A percentile compares a stretch with the other conserved stretches of the same genome.
Evolutionary conservation across 1,140 invertebrate species (phyloP).

Genomic region (Uloborus diversus): DNA sequence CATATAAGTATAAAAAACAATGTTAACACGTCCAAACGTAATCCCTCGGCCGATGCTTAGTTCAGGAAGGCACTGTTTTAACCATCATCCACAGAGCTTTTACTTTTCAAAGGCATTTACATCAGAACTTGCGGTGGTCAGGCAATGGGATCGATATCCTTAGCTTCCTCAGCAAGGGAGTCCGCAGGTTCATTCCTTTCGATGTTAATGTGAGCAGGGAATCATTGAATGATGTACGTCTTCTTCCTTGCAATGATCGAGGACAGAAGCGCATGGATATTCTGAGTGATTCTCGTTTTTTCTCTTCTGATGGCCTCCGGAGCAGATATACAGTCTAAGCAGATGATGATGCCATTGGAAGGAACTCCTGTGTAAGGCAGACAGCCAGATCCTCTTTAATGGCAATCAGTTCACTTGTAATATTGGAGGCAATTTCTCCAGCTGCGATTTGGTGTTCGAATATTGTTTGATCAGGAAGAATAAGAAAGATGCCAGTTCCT

Average conservation of each 20-base stretch:
- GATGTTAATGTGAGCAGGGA: too few species aligned
- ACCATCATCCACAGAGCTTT: too few species aligned
- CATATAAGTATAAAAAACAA: too few species aligned
- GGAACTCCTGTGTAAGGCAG: background rate
- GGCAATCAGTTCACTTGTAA: background rate
- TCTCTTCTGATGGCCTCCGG: background rate
- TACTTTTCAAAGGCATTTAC: too few species aligned
- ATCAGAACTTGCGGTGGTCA: too few species aligned
- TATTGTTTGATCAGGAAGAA: background rate
- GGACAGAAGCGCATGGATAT: background rate
- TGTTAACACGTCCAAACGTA: too few species aligned
- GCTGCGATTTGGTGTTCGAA: background rate
- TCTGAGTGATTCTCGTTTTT: background rate
- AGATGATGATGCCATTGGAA: background rate
- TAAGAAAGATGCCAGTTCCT: background rate
- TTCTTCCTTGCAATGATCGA: background rate
- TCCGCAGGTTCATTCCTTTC: too few species aligned
- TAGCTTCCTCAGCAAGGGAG: too few species aligned
- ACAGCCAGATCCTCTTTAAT: background rate
- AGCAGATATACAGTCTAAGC: conserved; percentile 1
- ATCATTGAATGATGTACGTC: too few species aligned
- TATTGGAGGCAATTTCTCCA: background rate
- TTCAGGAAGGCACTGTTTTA: too few species aligned
- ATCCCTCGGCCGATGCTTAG: too few species aligned
- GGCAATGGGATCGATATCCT: too few species aligned